Evolutionary conservation across 2,888 invertebrate species (phyloP), one percentile per base, ranked within the genome.

Genomic region (Pherbina coryleti): DNA sequence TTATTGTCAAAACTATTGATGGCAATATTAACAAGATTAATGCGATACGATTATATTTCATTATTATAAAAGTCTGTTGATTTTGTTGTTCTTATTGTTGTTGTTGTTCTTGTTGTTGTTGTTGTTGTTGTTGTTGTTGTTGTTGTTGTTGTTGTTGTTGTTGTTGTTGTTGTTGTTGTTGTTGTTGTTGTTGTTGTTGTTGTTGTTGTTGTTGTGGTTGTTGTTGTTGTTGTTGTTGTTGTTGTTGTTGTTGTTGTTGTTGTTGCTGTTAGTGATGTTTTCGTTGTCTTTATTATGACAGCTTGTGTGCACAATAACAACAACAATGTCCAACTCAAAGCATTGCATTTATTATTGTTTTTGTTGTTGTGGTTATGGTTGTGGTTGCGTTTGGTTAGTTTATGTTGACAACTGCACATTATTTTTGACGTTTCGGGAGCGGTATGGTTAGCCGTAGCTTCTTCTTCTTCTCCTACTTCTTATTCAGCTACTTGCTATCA

Each of bases 21-120:
- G 75, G 66, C n/a, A 53, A 34, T 67, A 75, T 75, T 75, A 75
- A 53, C 22, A 55, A 67, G 75, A 75, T 75, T 75, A 75, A 75
- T 75, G 75, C 51, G 57, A 55, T 75, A 51, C 31, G 75, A 44
- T 44, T 44, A 44, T 44, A 44, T 44, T 67, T 25, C 31, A 17
- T 25, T 22, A 22, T 60, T 60, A 28, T 25, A 9, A 67, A 37
- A 66, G 9, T 67, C 19, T 67, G 19, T 67, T 34, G 67, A 7
- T 37, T 22, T 19, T n/a, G 19, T 67, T 5, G 67, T 67, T 37
- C 7, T 19, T 11, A 22, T 67, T 67, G 44, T 67, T 37, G 22
- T 9, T 67, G 19, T 44, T 34, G 64, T 11, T 31, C 17, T n/a
- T 14, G 17, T 64, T 17, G 64, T 31, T 31, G n/a, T n/a, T n/a